Conservation (phyloP, 2,113 vertebrate genomes). For the Austrofundulus limnaeus region DNA sequence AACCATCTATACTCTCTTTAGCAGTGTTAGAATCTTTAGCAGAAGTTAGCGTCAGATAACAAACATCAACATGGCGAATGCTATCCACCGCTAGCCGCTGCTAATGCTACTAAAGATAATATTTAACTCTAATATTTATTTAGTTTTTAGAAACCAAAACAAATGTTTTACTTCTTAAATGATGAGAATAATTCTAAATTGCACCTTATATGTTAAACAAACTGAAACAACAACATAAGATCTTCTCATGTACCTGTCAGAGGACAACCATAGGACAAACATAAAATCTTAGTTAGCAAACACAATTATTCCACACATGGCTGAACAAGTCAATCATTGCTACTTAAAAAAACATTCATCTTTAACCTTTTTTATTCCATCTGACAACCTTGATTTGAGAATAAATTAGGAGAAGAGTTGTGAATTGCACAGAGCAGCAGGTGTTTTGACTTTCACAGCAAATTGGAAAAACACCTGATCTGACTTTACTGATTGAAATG, state of each 20-base stretch:
- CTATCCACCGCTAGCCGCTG: no score
- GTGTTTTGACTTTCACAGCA: background rate
- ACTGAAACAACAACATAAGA: background rate
- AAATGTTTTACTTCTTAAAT: background rate
- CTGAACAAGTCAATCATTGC: background rate
- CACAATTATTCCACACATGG: background rate
- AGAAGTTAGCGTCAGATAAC: no score
- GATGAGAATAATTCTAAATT: background rate
- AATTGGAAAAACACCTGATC: constrained; percentile 19
- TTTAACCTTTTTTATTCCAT: constrained; percentile 11
- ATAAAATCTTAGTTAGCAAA: background rate
- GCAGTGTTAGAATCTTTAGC: no score
- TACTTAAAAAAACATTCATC: background rate
- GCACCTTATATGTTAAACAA: background rate
- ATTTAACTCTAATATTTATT: no score
- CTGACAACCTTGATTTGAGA: background rate
- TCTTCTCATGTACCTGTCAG: background rate
- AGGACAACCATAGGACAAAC: background rate
- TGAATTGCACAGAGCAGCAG: background rate
- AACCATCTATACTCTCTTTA: no score
- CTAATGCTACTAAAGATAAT: no score
- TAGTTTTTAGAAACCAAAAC: no score
- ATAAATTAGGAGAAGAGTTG: background rate
- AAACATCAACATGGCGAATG: no score
- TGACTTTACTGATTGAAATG: background rate